These are phyloP conservation scores for Harpagifer antarcticus DNA, from an alignment of 2,797 vertebrate species.

Conservation along the genomic window DNA sequence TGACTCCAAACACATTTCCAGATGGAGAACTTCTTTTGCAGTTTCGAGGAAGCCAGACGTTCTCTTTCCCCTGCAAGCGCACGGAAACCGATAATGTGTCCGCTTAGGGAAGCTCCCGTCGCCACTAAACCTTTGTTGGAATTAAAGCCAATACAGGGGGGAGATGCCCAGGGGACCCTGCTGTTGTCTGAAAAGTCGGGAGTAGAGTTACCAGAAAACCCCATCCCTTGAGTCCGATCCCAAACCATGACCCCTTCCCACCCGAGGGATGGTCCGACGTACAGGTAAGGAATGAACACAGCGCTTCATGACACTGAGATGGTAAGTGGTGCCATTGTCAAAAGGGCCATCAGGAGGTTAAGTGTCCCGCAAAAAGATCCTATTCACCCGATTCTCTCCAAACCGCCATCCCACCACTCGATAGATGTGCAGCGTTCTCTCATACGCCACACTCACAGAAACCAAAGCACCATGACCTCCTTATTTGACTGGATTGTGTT, in stretches of 20 bases:
- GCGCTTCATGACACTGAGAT: slow-evolving; percentile 69
- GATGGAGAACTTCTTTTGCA: slow-evolving; percentile 58
- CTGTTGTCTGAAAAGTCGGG: slow-evolving; percentile 70
- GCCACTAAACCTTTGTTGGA: slow-evolving; percentile 80
- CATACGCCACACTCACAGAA: slow-evolving; percentile 4
- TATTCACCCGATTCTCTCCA: slow-evolving; percentile 75
- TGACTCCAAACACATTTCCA: slow-evolving; percentile 69
- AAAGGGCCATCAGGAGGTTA: slow-evolving; percentile 82
- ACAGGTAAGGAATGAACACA: slow-evolving; percentile 83
- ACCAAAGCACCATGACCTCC: slow-evolving; percentile 38
- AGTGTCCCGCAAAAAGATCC: slow-evolving; percentile 85
- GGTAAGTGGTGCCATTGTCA: slow-evolving; percentile 81
- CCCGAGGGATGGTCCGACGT: slow-evolving; percentile 62
- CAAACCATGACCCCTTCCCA: slow-evolving; percentile 47
- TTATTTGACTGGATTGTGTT: slow-evolving; percentile 43
- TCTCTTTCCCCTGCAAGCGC: slow-evolving; percentile 57
- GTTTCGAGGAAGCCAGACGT: slow-evolving; percentile 42
- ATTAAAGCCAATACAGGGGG: slow-evolving; percentile 82
- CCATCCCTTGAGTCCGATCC: slow-evolving; percentile 66
- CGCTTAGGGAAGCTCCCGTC: slow-evolving; percentile 86
- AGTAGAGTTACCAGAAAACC: slow-evolving; percentile 75
- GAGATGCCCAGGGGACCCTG: slow-evolving; percentile 67
- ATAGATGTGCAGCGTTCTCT: slow-evolving; percentile 14
- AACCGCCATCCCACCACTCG: slow-evolving; percentile 46
- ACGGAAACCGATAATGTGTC: slow-evolving; percentile 91